These are phyloP conservation scores for Pegea sp. DNA, from an alignment of 23 tunicate species.

Conservation along the genomic window DNA sequence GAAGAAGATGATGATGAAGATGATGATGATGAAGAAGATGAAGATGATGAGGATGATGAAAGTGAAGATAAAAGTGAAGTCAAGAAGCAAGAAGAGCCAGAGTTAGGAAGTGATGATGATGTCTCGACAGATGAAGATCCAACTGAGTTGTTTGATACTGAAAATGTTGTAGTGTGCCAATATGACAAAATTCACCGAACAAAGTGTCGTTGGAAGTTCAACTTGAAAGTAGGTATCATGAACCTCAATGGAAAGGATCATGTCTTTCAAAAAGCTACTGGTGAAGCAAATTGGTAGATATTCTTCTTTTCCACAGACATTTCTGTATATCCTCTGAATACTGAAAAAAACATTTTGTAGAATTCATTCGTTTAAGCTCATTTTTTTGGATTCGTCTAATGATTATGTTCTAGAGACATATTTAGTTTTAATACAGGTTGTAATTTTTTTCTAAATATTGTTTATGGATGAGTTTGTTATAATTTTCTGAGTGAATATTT, in stretches of 20 bases:
- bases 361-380: too few relatives aligned
- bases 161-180: conserved; percentile 96
- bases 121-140: conserved; percentile 68
- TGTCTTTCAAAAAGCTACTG: conserved; percentile 95
- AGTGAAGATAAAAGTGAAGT: conserved; percentile 4
- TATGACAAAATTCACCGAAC: conserved; percentile 97
- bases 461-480: too few relatives aligned
- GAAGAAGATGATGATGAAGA: conserved; percentile 80
- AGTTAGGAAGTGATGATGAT: conserved; percentile 44
- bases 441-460: too few relatives aligned
- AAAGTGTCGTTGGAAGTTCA: conserved; percentile 79
- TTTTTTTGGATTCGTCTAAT: too few relatives aligned
- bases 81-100: conserved; percentile 21
- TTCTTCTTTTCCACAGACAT: too few relatives aligned
- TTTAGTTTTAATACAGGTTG: too few relatives aligned
- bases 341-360: too few relatives aligned
- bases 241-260: conserved; percentile 80
- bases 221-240: conserved; percentile 92
- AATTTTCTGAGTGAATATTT: too few relatives aligned
- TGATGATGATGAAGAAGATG: conserved; percentile 89
- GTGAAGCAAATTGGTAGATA: conserved; percentile 92
- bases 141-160: conserved; percentile 65
- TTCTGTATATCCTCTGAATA: too few relatives aligned
- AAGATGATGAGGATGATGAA: conserved; percentile 39
- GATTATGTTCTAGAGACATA: too few relatives aligned